Conservation (phyloP, 1,140 invertebrate species). For the Trinorchestia longiramus region DNA sequence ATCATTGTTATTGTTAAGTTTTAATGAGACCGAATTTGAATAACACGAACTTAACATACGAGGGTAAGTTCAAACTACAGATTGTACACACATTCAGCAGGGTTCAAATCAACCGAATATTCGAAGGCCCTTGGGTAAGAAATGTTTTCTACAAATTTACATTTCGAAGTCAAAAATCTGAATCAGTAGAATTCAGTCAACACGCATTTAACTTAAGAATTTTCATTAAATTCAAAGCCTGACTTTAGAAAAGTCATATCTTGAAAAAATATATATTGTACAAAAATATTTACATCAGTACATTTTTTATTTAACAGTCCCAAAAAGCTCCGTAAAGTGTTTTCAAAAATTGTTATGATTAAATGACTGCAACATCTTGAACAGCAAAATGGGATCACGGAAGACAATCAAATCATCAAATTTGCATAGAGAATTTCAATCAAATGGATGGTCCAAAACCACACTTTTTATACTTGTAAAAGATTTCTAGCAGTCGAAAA, state of each 20-base stretch:
- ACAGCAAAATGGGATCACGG: neutral
- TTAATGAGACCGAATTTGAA: no score
- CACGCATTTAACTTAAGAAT: neutral
- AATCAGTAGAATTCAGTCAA: no score
- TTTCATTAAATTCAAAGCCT: neutral
- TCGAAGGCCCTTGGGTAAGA: no score
- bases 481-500: neutral
- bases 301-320: neutral
- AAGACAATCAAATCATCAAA: neutral
- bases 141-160: no score
- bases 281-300: neutral
- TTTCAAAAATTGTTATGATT: neutral
- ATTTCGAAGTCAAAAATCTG: no score
- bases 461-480: neutral
- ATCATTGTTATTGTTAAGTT: no score
- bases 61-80: no score
- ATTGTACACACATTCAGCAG: no score
- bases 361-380: neutral
- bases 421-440: neutral
- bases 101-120: no score
- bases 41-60: no score
- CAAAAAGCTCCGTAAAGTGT: neutral
- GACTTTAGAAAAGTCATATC: neutral
- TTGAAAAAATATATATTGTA: neutral
- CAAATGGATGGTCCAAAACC: neutral